Evolutionary conservation across 2,113 vertebrate genomes (phyloP), one percentile per base, ranked within the genome.

Genomic region (Heliornis fulica): DNA sequence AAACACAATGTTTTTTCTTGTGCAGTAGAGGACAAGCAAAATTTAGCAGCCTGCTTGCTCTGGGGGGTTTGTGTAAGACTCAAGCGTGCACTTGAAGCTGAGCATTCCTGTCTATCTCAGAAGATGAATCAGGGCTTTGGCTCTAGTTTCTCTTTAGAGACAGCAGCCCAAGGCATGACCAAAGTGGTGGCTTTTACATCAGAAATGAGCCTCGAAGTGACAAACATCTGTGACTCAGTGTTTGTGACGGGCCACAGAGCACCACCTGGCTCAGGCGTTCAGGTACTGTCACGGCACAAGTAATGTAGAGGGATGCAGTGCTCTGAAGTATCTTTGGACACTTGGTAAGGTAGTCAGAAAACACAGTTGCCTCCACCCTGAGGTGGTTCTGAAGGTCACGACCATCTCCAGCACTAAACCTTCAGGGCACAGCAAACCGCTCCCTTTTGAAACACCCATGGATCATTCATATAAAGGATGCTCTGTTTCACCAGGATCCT

Each of bases 51-150:
- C 54, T 3, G 1, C 1, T 76, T 76, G 34, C 41, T 93, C 66
- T 45, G 51, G 74, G 59, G 63, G 53, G 57, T 89, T 85, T 83
- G 26, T 68, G 21, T 65, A 61, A 79, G 81, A 85, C 31, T 76
- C 38, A 65, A 56, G 45, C 1, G 0, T 32, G 36, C 0, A 0
- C 70, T 93, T 74, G 72, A 88, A 83, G 75, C 74, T 72, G 50
- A 91, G 40, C 26, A 22, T 75, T 83, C 83, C 43, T 0, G 0
- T 65, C 21, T 29, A 60, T 20, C 82, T 91, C 63, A 76, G 78
- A 79, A 71, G 61, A 93, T 80, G 66, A 93, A 85, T 87, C 74
- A 93, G 61, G 59, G 7, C 19, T 92, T 91, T 85, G 63, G 87
- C 65, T 87, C 25, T 72, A 29, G 43, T 22, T 85, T 57, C 22